phyloP scores from a whole-genome alignment of 2,113 vertebrate genomes.

The Xiphophorus hellerii region DNA sequence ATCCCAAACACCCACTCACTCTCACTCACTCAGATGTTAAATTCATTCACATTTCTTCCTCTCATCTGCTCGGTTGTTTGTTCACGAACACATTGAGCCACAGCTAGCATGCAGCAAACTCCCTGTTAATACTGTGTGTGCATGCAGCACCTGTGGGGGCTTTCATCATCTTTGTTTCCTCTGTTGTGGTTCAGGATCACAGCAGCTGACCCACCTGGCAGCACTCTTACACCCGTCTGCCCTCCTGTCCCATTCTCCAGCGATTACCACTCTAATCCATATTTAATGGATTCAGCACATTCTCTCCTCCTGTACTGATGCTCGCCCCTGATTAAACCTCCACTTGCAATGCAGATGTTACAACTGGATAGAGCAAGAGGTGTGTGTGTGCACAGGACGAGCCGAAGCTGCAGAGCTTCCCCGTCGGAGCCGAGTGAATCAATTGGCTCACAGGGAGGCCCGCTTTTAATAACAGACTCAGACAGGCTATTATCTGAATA shows the following conservation, averaged over 20 bases:
- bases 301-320: slow-evolving; percentile 50
- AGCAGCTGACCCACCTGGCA: slow-evolving; percentile 59
- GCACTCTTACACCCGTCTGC: slow-evolving; percentile 25
- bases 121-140: not conserved
- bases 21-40: slow-evolving; percentile 12
- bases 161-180: not conserved
- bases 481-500: slow-evolving; percentile 56
- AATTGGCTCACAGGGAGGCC: slow-evolving; percentile 32
- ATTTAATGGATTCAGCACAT: slow-evolving; percentile 67
- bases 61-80: slow-evolving; percentile 21
- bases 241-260: slow-evolving; percentile 54
- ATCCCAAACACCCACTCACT: slow-evolving; percentile 47
- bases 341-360: slow-evolving; percentile 65
- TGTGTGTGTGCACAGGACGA: slow-evolving; percentile 30
- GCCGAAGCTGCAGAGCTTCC: slow-evolving; percentile 25
- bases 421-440: slow-evolving; percentile 33
- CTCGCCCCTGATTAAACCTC: slow-evolving; percentile 65
- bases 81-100: slow-evolving; percentile 43
- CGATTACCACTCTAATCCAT: slow-evolving; percentile 77
- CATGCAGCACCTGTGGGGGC: slow-evolving; percentile 14
- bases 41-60: slow-evolving; percentile 11
- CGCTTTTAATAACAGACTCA: slow-evolving; percentile 57
- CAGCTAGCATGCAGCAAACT: slow-evolving; percentile 13
- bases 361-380: slow-evolving; percentile 38
- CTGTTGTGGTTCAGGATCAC: slow-evolving; percentile 34